phyloP scores from a whole-genome alignment of 1,140 invertebrate genomes.

The Globodera rostochiensis region DNA sequence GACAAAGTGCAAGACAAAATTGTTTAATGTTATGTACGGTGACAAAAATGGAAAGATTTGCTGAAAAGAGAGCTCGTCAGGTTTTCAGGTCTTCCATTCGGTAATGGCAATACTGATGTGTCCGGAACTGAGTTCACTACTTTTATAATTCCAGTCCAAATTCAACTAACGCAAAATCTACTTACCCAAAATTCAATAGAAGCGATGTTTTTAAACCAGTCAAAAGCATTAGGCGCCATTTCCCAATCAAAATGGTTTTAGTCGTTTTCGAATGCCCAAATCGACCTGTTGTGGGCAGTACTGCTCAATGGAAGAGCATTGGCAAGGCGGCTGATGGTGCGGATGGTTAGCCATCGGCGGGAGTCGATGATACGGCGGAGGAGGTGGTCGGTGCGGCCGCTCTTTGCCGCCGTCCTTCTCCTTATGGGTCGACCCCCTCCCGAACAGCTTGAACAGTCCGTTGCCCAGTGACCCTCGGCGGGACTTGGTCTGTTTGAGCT shows the following conservation, averaged over 20 bases:
- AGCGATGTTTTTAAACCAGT: too few relatives aligned
- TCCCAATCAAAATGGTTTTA: too few relatives aligned
- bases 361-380: not conserved
- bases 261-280: too few relatives aligned
- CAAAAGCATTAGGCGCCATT: too few relatives aligned
- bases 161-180: too few relatives aligned
- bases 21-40: not conserved
- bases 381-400: not conserved
- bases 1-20: not conserved
- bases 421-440: constrained; percentile 3
- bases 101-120: too few relatives aligned
- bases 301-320: not conserved
- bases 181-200: too few relatives aligned
- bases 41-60: not conserved
- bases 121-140: too few relatives aligned
- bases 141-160: too few relatives aligned
- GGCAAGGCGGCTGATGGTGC: not conserved
- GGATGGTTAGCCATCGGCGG: not conserved
- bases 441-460: constrained; percentile 28
- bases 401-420: constrained; percentile 6
- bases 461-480: constrained; percentile 20
- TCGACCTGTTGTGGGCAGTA: not conserved
- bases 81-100: too few relatives aligned
- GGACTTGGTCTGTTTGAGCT: not conserved
- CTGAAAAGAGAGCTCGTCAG: too few relatives aligned